A percentile compares a stretch with the other conserved stretches of the same genome.
These are phyloP conservation scores for Caenorhabditis tropicalis DNA, from an alignment of 1,140 invertebrate species.

Conservation along the genomic window DNA sequence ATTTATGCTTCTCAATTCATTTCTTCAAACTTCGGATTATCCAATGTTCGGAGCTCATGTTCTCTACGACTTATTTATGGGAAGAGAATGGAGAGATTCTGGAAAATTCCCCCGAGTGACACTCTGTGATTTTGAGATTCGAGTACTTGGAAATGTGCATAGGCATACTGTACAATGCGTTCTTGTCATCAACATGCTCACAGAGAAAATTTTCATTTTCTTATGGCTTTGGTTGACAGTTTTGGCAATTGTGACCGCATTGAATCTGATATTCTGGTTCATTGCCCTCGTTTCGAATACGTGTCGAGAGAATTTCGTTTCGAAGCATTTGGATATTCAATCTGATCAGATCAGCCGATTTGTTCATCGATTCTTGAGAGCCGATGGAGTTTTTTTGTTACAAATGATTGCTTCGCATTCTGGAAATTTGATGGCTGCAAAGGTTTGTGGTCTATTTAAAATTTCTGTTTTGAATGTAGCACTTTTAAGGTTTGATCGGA, in stretches of 20 bases:
- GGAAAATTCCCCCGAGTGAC: constrained; percentile 74
- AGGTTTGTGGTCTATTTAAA: constrained; percentile 29
- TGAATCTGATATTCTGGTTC: constrained; percentile 70
- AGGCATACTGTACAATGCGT: constrained; percentile 72
- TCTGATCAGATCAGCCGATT: constrained; percentile 58
- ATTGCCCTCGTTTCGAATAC: constrained; percentile 62
- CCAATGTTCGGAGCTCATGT: constrained; percentile 75
- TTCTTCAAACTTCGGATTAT: constrained; percentile 74
- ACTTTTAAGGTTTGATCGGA: too few species aligned
- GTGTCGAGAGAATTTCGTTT: constrained; percentile 67
- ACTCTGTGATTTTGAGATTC: constrained; percentile 73
- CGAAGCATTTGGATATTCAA: constrained; percentile 66
- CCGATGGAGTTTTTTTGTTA: constrained; percentile 71
- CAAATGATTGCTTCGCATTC: constrained; percentile 71
- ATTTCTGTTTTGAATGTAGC: not conserved
- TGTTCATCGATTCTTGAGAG: constrained; percentile 67
- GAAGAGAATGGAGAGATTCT: constrained; percentile 69
- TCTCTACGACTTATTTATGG: constrained; percentile 72
- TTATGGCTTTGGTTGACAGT: constrained; percentile 71
- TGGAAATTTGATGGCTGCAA: constrained; percentile 67
- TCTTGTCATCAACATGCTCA: constrained; percentile 70
- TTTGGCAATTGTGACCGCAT: constrained; percentile 62
- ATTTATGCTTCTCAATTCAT: constrained; percentile 75
- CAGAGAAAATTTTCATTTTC: constrained; percentile 73
- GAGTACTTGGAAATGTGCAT: constrained; percentile 73